These are phyloP conservation scores for Kuschelorhynchus macadamiae DNA, from an alignment of 2,888 invertebrate species.

Conservation along the genomic window DNA sequence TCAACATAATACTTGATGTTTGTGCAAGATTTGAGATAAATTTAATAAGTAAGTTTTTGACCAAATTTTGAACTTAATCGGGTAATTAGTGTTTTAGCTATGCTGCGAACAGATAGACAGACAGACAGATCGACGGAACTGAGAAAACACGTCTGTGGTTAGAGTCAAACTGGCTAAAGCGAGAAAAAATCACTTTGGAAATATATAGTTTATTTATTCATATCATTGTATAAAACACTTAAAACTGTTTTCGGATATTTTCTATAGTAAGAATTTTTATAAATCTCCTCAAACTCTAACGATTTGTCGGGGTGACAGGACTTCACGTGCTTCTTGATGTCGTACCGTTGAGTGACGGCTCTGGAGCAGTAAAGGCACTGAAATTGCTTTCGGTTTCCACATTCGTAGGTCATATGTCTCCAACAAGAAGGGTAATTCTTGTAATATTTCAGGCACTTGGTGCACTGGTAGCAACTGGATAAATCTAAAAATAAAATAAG, in stretches of 20 bases:
- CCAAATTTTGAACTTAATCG: too few relatives aligned
- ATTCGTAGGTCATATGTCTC: conserved; percentile 47
- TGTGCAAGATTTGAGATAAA: too few relatives aligned
- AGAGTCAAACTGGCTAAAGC: too few relatives aligned
- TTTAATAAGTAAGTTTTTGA: too few relatives aligned
- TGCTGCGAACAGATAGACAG: too few relatives aligned
- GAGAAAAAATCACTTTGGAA: too few relatives aligned
- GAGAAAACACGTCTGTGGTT: too few relatives aligned
- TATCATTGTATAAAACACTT: too few relatives aligned
- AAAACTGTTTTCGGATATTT: conserved; percentile 24
- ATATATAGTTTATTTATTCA: too few relatives aligned
- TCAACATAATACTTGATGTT: too few relatives aligned
- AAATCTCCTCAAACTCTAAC: conserved; percentile 42
- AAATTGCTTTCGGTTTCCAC: conserved; percentile 46
- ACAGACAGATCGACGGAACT: too few relatives aligned
- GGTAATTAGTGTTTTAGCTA: too few relatives aligned
- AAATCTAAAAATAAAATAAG: conserved; percentile 25
- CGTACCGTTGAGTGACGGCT: conserved; percentile 36
- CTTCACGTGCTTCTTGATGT: conserved; percentile 45
- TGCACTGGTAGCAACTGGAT: conserved; percentile 31
- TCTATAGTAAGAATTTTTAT: conserved; percentile 40
- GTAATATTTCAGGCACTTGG: conserved; percentile 36
- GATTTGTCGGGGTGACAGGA: conserved; percentile 40
- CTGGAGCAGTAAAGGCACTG: conserved; percentile 43
- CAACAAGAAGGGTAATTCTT: conserved; percentile 43